Conservation (phyloP, 1,140 invertebrate species). For the Alviniconcha marisindica region DNA sequence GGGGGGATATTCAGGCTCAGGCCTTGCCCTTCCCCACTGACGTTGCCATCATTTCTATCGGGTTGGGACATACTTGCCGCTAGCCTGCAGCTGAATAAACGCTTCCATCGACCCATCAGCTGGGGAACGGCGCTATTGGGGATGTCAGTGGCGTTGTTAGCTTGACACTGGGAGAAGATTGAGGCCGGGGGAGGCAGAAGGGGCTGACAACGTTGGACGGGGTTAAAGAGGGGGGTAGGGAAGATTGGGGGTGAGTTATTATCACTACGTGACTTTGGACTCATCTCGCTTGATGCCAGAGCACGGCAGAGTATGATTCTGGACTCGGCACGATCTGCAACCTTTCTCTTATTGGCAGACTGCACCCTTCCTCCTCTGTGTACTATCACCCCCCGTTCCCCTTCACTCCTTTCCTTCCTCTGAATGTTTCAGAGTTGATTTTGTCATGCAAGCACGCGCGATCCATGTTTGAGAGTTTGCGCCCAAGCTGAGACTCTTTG, state of each 20-base stretch:
- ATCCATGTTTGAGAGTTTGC: slow-evolving; percentile 39
- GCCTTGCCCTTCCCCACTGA: too few species aligned
- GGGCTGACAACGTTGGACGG: neutral
- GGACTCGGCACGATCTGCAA: neutral
- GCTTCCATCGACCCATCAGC: too few species aligned
- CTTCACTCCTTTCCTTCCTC: neutral
- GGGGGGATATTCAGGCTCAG: too few species aligned
- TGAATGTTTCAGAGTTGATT: neutral
- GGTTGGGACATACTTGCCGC: neutral
- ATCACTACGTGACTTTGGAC: slow-evolving; percentile 12
- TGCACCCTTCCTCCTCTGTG: neutral
- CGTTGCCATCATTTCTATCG: slow-evolving; percentile 19
- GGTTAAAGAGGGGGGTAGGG: neutral
- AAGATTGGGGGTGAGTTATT: neutral
- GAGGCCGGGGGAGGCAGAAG: neutral
- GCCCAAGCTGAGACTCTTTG: slow-evolving; percentile 19
- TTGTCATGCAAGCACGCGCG: slow-evolving; percentile 26
- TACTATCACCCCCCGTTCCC: neutral
- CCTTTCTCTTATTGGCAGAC: neutral
- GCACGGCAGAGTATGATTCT: neutral
- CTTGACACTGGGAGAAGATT: neutral
- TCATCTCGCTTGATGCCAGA: neutral
- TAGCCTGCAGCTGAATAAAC: slow-evolving; percentile 6
- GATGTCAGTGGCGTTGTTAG: too few species aligned
- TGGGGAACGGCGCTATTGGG: too few species aligned